Evolutionary conservation across 2,888 invertebrate species (phyloP).

Genomic region (Chrysolina haemoptera): DNA sequence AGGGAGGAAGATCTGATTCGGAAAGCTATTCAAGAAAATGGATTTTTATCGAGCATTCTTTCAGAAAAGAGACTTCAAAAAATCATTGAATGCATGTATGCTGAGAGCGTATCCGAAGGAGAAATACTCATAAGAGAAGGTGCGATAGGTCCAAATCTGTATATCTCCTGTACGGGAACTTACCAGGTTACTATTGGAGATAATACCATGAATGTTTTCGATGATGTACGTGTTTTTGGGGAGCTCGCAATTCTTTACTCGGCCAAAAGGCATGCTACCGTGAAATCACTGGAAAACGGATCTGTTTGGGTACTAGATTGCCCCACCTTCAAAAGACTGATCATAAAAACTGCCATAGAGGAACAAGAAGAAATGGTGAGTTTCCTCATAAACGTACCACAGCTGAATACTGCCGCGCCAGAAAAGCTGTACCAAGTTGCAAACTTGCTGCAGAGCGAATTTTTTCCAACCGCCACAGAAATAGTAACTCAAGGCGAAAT

Average conservation of each 20-base stretch:
- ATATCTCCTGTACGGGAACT: conserved; percentile 87
- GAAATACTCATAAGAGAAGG: conserved; percentile 64
- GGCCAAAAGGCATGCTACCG: conserved; percentile 90
- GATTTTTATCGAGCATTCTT: conserved; percentile 62
- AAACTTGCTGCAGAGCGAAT: conserved; percentile 89
- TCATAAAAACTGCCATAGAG: conserved; percentile 88
- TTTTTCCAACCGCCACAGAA: conserved; percentile 82
- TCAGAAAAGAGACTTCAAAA: conserved; percentile 58
- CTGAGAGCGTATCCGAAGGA: conserved; percentile 55
- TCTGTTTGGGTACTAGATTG: conserved; percentile 92
- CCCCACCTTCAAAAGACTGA: conserved; percentile 88
- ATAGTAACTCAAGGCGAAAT: conserved; percentile 88
- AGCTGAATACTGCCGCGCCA: conserved; percentile 80
- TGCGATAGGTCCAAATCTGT: conserved; percentile 81
- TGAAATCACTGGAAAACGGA: conserved; percentile 85
- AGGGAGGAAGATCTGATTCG: conserved; percentile 62
- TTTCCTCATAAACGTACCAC: conserved; percentile 86
- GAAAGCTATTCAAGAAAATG: conserved; percentile 61
- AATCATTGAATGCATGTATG: conserved; percentile 64
- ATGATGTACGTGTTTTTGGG: conserved; percentile 87
- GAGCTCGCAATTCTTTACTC: conserved; percentile 79
- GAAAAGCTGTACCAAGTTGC: conserved; percentile 85
- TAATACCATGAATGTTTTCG: conserved; percentile 71
- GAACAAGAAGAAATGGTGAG: conserved; percentile 88
- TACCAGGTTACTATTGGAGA: conserved; percentile 84